A percentile compares a stretch with the other conserved stretches of the same genome.
These are phyloP conservation scores for Andinoacara biseriatus DNA, from an alignment of 2,113 vertebrate species.

Conservation along the genomic window DNA sequence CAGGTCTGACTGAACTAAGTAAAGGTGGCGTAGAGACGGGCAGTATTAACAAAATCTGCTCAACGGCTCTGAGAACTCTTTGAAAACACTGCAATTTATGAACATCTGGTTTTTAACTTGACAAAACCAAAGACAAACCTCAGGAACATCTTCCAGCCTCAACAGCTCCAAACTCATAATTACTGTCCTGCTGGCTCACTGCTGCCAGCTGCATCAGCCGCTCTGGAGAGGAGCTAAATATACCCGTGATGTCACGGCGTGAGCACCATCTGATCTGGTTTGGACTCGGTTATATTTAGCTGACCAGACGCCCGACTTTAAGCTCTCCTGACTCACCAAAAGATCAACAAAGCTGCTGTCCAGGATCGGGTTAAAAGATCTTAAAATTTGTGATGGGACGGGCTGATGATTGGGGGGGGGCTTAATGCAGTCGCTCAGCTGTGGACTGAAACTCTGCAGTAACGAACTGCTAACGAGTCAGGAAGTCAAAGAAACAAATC, in stretches of 20 bases:
- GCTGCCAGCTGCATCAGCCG: background rate
- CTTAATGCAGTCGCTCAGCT: background rate
- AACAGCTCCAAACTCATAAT: background rate
- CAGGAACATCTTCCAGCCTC: background rate
- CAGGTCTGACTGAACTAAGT: background rate
- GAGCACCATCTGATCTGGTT: background rate
- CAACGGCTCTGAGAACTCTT: background rate
- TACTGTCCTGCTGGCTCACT: background rate
- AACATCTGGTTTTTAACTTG: background rate
- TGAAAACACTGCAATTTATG: background rate
- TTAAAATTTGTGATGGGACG: background rate
- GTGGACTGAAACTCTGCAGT: background rate
- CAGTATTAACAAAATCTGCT: background rate
- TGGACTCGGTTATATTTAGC: conserved; percentile 9
- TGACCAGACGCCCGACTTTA: background rate
- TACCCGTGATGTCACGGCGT: conserved; percentile 7
- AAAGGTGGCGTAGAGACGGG: background rate
- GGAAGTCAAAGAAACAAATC: background rate
- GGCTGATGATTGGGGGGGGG: background rate
- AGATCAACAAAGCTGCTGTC: background rate
- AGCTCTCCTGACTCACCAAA: too few relatives aligned
- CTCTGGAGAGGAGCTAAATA: background rate
- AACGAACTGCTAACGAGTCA: conserved; percentile 16
- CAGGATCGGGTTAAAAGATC: background rate
- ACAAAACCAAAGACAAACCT: background rate